phyloP scores from a whole-genome alignment of 2,797 vertebrate genomes.

The Tympanoctomys barrerae region DNA sequence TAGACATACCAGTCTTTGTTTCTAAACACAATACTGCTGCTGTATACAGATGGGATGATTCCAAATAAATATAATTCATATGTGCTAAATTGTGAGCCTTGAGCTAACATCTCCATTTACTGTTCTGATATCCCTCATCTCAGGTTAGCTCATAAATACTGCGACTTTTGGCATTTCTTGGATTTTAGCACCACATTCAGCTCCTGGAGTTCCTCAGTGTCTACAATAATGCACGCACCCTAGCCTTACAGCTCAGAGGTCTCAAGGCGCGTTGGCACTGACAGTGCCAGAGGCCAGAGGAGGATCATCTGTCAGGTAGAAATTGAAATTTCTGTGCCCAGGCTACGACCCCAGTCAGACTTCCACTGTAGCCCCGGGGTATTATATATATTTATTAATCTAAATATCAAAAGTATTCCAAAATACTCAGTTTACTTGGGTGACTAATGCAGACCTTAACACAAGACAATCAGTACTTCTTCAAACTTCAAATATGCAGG shows the following conservation, averaged over 20 bases:
- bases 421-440: neutral
- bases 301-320: neutral
- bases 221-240: neutral
- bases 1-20: neutral
- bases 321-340: neutral
- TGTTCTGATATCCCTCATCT: neutral
- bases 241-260: neutral
- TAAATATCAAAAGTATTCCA: neutral
- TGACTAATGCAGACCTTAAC: neutral
- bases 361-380: neutral
- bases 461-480: neutral
- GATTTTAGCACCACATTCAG: neutral
- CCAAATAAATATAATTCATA: neutral
- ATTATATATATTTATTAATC: neutral
- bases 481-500: neutral
- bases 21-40: neutral
- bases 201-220: neutral
- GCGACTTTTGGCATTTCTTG: conserved; percentile 1
- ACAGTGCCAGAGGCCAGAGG: neutral
- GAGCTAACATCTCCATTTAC: neutral
- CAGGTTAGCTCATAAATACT: neutral
- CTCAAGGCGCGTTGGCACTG: neutral
- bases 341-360: neutral
- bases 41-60: neutral
- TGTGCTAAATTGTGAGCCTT: neutral